Conservation (phyloP, 2,888 invertebrate genomes). For the Hyles lineata region DNA sequence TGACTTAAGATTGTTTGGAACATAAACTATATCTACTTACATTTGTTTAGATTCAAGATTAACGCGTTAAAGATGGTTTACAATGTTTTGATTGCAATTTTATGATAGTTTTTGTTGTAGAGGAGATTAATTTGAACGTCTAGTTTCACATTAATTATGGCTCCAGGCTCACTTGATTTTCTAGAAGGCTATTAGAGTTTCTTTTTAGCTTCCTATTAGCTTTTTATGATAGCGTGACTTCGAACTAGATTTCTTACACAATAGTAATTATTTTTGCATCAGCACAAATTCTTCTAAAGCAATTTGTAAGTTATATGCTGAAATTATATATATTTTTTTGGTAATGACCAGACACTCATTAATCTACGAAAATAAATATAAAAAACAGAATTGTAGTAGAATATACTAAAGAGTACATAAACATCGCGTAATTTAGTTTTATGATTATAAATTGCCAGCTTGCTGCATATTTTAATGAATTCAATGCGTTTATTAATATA, state of each 20-base stretch:
- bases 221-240: constrained; percentile 26
- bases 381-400: background rate
- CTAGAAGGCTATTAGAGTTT: constrained; percentile 1
- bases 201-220: background rate
- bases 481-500: constrained; percentile 34
- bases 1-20: background rate
- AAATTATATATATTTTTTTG: constrained; percentile 17
- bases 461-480: constrained; percentile 33
- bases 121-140: constrained; percentile 5
- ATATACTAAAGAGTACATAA: background rate
- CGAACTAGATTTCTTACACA: constrained; percentile 9
- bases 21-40: constrained; percentile 3
- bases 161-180: constrained; percentile 10
- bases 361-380: too few relatives aligned
- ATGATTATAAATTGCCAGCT: constrained; percentile 40
- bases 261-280: constrained; percentile 35
- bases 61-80: background rate
- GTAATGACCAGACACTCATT: background rate
- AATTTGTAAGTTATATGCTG: constrained; percentile 34
- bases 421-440: constrained; percentile 20
- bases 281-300: constrained; percentile 38
- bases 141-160: constrained; percentile 1
- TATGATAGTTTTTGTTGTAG: background rate
- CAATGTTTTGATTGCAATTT: background rate
- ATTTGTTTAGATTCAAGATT: background rate